Evolutionary conservation across 2,113 vertebrate genomes (phyloP).

Genomic region (Grallaria varia): DNA sequence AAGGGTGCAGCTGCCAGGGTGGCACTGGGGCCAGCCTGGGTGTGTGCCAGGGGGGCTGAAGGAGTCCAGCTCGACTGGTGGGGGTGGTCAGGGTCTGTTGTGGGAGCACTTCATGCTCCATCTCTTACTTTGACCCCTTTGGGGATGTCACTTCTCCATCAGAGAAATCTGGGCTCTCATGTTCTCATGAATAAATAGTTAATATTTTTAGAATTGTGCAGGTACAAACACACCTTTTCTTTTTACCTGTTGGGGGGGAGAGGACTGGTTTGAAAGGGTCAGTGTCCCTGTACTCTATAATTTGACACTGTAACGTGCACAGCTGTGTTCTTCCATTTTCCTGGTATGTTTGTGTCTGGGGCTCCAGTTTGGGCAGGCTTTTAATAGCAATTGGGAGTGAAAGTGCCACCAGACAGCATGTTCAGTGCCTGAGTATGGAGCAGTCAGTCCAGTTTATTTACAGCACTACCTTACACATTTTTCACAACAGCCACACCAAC

Average conservation of each 20-base stretch:
- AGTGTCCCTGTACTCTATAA: fast-evolving
- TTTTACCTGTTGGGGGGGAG: not conserved
- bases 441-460: not conserved
- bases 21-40: not conserved
- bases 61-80: not conserved
- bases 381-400: not conserved
- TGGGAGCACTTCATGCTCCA: not conserved
- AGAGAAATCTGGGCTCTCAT: not conserved
- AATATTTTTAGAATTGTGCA: not conserved
- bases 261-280: not conserved
- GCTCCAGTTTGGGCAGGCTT: not conserved
- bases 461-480: not conserved
- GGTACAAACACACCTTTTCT: not conserved
- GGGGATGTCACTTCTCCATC: not conserved
- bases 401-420: not conserved
- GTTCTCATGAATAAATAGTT: not conserved
- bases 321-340: not conserved
- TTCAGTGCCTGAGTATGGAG: not conserved
- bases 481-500: not conserved
- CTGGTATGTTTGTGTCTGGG: not conserved
- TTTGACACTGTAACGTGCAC: fast-evolving
- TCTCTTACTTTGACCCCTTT: not conserved
- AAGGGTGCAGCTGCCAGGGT: fast-evolving
- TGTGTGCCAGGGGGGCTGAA: not conserved
- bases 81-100: not conserved